These are phyloP conservation scores for Drosophila lini DNA, from an alignment of 1,140 invertebrate genomes.

Conservation along the genomic window DNA sequence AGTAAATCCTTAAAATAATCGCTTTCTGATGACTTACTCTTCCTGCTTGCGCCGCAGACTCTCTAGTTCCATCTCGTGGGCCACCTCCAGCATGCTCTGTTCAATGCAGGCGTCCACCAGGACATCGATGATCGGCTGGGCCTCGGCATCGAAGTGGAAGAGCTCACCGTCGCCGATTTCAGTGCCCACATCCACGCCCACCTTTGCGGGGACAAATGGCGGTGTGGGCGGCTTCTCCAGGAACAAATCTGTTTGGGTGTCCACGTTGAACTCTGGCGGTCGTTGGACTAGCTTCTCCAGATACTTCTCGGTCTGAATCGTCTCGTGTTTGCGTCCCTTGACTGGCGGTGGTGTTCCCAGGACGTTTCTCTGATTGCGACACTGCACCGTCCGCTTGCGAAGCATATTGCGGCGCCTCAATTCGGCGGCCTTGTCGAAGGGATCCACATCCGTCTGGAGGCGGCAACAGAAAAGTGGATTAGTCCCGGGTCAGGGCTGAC, in stretches of 20 bases:
- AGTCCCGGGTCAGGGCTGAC: slow-evolving; percentile 64
- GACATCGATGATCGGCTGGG: slow-evolving; percentile 93
- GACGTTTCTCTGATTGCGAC: slow-evolving; percentile 85
- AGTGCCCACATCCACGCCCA: slow-evolving; percentile 91
- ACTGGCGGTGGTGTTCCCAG: slow-evolving; percentile 89
- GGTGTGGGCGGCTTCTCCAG: slow-evolving; percentile 91
- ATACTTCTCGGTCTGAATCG: slow-evolving; percentile 94
- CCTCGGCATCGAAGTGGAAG: slow-evolving; percentile 96
- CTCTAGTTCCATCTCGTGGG: slow-evolving; percentile 91
- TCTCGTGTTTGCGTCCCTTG: slow-evolving; percentile 91
- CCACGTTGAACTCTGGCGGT: slow-evolving; percentile 89
- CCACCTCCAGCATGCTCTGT: slow-evolving; percentile 92
- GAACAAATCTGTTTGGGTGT: slow-evolving; percentile 94
- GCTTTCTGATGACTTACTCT: slow-evolving; percentile 60
- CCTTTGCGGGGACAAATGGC: slow-evolving; percentile 90
- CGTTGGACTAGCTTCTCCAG: slow-evolving; percentile 92
- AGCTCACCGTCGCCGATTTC: slow-evolving; percentile 95
- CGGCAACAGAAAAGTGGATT: slow-evolving; percentile 33
- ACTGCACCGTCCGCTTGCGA: slow-evolving; percentile 84
- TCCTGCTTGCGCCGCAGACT: slow-evolving; percentile 91
- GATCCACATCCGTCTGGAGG: slow-evolving; percentile 73
- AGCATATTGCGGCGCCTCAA: slow-evolving; percentile 85
- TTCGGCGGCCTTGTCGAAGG: slow-evolving; percentile 85
- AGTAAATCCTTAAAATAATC: background rate
- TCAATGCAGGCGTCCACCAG: slow-evolving; percentile 95